Evolutionary conservation across 2,113 vertebrate genomes (phyloP), one percentile per base, ranked within the genome.

Genomic region (Hippocampus barbouri): DNA sequence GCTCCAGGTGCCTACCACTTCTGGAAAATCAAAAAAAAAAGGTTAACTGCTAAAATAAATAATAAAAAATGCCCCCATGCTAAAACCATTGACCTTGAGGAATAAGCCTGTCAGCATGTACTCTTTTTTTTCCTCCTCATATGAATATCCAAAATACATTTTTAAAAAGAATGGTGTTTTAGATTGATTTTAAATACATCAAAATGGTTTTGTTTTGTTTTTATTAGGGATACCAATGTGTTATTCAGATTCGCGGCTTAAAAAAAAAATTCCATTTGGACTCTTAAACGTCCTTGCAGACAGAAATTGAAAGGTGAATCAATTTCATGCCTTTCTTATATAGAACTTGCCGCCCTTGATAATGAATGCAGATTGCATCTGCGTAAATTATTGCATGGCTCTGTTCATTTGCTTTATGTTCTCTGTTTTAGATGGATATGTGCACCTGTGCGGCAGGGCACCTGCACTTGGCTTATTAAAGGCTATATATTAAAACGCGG

Each of bases 31-130:
- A 83, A 86, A 92, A 92, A 38, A 38, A 38, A 91, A 91, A 91
- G 91, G 91, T 92, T 92, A 93, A 91, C 88, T 84, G 90, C 85
- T 88, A 90, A 92, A 93, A 92, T 92, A 92, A 92, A 93, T 91
- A 92, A 92, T 92, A 92, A 90, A 92, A 91, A 89, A 84, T 70
- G 79, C 79, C 88, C 10, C 86, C 87, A 85, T 89, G 84, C 89
- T 92, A 91, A 92, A 92, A 85, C 84, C 83, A 72, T 74, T 91
- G 90, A 93, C 92, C 92, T 93, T 92, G 91, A 84, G 86, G 83
- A 88, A 87, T 83, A 82, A 90, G 86, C 77, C 83, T 80, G 81
- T 74, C 77, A 83, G 70, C 73, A 70, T 88, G 82, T 70, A 81
- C 79, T 85, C 80, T 57, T 78, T 79, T 81, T 77, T 70, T 20